A percentile compares a stretch with the other conserved stretches of the same genome.
These are phyloP conservation scores for Crocidura indochinensis DNA, from an alignment of 2,797 vertebrate genomes.

Conservation along the genomic window DNA sequence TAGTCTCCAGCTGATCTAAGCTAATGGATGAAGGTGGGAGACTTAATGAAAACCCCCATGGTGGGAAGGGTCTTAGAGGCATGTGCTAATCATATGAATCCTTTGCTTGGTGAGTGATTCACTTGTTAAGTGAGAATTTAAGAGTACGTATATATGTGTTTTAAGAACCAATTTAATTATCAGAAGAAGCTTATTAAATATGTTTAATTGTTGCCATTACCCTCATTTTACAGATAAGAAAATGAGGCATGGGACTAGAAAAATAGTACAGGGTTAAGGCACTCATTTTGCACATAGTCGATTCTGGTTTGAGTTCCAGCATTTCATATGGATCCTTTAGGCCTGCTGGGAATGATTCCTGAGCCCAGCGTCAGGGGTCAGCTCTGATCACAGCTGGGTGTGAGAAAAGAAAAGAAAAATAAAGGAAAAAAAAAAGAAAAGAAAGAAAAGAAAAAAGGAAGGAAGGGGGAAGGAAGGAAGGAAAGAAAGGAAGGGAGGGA, in stretches of 20 bases:
- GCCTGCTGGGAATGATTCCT: no score
- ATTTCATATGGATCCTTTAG: no score
- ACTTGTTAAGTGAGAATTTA: conserved; percentile 27
- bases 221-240: conserved; percentile 30
- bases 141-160: not conserved
- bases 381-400: no score
- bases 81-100: not conserved
- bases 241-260: not conserved
- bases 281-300: no score
- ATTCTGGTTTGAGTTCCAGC: no score
- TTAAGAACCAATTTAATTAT: conserved; percentile 43
- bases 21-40: not conserved
- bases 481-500: no score
- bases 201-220: not conserved
- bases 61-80: not conserved
- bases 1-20: not conserved
- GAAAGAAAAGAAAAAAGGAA: no score
- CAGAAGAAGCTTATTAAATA: not conserved
- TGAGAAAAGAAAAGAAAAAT: no score
- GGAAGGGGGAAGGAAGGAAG: no score
- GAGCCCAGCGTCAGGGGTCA: no score
- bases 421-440: no score
- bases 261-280: no score
- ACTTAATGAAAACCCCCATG: not conserved
- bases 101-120: not conserved